A percentile compares a stretch with the other conserved stretches of the same genome.
Conservation (phyloP, 2,797 vertebrate species). For the Trematomus bernacchii region DNA sequence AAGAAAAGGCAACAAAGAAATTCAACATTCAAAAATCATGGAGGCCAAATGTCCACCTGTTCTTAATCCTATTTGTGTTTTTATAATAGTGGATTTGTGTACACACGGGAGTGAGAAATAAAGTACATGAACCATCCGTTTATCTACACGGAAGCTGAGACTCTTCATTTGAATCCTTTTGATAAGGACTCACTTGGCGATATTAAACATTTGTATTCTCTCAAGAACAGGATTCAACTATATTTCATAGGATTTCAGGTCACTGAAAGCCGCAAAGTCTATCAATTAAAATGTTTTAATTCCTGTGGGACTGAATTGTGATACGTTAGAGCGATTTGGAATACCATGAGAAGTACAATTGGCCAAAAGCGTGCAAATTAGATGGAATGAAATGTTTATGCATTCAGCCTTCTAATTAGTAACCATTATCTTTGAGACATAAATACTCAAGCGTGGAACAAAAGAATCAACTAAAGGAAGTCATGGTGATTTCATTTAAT, state of each 20-base stretch:
- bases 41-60: not conserved
- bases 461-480: not conserved
- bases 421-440: not conserved
- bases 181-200: not conserved
- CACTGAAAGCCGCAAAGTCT: not conserved
- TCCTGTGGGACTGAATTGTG: not conserved
- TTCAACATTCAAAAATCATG: conserved; percentile 28
- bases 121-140: not conserved
- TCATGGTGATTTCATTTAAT: not conserved
- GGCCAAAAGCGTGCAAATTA: not conserved
- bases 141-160: not conserved
- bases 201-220: not conserved
- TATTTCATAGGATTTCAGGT: not conserved
- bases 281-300: not conserved
- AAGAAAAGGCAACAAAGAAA: conserved; percentile 42
- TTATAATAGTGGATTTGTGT: not conserved
- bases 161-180: not conserved
- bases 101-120: not conserved
- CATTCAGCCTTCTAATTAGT: not conserved
- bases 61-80: not conserved
- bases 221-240: not conserved
- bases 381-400: not conserved
- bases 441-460: not conserved
- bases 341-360: not conserved
- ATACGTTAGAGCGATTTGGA: not conserved